phyloP scores from a whole-genome alignment of 30 jellyfish, hydroid and myxozoan genomes.

The Pelagia noctiluca region DNA sequence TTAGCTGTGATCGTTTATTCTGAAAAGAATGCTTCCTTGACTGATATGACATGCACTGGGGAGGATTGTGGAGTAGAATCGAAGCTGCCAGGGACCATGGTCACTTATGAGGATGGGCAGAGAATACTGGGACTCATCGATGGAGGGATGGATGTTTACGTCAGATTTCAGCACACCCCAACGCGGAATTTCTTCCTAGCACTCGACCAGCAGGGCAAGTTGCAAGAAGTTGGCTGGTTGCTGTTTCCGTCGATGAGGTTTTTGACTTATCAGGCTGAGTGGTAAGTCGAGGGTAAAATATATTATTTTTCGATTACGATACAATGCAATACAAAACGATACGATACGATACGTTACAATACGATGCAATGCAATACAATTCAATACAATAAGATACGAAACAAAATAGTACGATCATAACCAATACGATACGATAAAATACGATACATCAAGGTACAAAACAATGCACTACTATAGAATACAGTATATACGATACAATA shows the following conservation, averaged over 20 bases:
- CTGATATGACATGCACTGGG: conserved; percentile 92
- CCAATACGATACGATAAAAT: too few species aligned
- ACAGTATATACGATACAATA: too few species aligned
- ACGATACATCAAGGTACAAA: too few species aligned
- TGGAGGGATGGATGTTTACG: conserved; percentile 60
- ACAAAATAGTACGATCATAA: too few species aligned
- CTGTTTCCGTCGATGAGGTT: conserved; percentile 93
- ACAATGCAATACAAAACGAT: too few species aligned
- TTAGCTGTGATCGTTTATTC: conserved; percentile 86
- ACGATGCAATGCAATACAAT: too few species aligned
- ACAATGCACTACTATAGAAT: too few species aligned
- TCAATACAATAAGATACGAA: too few species aligned
- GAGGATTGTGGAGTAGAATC: conserved; percentile 82
- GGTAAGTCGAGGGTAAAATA: conserved; percentile 79
- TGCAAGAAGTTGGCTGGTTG: conserved; percentile 99
- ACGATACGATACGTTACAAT: too few species aligned
- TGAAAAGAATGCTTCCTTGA: conserved; percentile 57
- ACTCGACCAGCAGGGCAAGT: conserved; percentile 91
- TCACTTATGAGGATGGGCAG: conserved; percentile 77
- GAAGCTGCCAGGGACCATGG: conserved; percentile 91
- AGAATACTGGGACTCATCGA: conserved; percentile 53
- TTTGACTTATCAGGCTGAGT: conserved; percentile 93
- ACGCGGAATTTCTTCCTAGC: conserved; percentile 91
- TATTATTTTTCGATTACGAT: too few species aligned
- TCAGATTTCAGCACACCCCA: conserved; percentile 92